Evolutionary conservation across 2,797 vertebrate species (phyloP).

Genomic region (Rhinogobio ventralis): DNA sequence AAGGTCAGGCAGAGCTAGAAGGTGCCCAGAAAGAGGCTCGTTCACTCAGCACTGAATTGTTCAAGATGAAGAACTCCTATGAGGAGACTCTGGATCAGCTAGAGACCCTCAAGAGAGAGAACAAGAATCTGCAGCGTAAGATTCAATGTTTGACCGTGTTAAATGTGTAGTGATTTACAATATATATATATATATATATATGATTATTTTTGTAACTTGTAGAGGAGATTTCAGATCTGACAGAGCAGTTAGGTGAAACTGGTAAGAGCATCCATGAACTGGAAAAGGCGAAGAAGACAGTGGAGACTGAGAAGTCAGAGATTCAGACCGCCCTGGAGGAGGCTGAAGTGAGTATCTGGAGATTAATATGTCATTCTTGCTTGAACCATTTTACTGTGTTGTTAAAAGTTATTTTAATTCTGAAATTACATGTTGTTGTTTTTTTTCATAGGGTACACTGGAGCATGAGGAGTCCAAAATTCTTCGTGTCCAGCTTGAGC

Average conservation of each 20-base stretch:
- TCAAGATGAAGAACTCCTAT: constrained; percentile 90
- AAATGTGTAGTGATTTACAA: neutral
- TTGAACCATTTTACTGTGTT: neutral
- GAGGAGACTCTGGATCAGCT: constrained; percentile 86
- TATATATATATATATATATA: neutral
- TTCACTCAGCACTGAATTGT: constrained; percentile 85
- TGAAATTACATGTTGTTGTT: neutral
- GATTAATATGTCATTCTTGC: neutral
- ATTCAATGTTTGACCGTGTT: neutral
- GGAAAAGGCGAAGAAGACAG: constrained; percentile 85
- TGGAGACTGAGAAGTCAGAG: constrained; percentile 86
- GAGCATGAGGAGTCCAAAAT: constrained; percentile 78
- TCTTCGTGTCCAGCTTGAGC: constrained; percentile 84
- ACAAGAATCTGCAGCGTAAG: constrained; percentile 84
- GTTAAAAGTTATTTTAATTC: neutral
- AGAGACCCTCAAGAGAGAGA: constrained; percentile 87
- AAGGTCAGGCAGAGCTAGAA: constrained; percentile 85
- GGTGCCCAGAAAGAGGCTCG: constrained; percentile 85
- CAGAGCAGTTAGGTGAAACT: constrained; percentile 66
- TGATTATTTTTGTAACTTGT: neutral
- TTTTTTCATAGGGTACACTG: constrained; percentile 80
- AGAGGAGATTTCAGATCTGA: constrained; percentile 4
- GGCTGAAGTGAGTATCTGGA: constrained; percentile 77
- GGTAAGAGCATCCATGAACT: constrained; percentile 86
- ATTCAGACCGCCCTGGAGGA: constrained; percentile 85